These are phyloP conservation scores for Aplidium turbinatum DNA, from an alignment of 23 tunicate species.

Conservation along the genomic window DNA sequence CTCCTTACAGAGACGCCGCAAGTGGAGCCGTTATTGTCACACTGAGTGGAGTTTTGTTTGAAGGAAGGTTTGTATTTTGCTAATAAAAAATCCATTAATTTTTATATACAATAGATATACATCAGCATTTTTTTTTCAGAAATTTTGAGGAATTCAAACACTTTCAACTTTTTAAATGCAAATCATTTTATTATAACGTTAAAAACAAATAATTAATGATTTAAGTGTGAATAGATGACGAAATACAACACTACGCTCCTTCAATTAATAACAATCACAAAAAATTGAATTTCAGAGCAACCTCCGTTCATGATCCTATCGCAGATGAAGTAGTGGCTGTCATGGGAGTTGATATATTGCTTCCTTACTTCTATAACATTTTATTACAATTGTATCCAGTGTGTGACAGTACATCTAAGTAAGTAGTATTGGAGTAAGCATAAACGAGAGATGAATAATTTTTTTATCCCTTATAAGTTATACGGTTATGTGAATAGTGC, in stretches of 20 bases:
- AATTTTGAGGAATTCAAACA: no score
- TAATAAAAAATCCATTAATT: no score
- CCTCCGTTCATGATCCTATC: not conserved
- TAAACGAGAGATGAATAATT: no score
- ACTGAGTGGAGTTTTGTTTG: conserved; percentile 31
- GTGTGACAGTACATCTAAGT: not conserved
- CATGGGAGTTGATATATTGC: conserved; percentile 16
- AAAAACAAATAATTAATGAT: no score
- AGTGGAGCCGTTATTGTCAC: conserved; percentile 28
- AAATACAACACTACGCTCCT: not conserved
- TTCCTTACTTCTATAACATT: not conserved
- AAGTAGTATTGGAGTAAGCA: no score
- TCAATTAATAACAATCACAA: not conserved
- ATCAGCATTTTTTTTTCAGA: no score
- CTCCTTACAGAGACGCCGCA: conserved; percentile 50
- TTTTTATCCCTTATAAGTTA: no score
- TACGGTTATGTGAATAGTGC: no score
- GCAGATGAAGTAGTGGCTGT: conserved; percentile 36
- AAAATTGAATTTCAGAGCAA: no score
- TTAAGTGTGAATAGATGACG: not conserved
- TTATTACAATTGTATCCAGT: not conserved
- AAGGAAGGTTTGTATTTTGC: conserved; percentile 50
- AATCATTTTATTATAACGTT: no score
- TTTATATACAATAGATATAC: no score
- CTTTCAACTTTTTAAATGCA: no score